Evolutionary conservation across 2,797 vertebrate genomes (phyloP).

Genomic region (Platyrinchus mystaceus): DNA sequence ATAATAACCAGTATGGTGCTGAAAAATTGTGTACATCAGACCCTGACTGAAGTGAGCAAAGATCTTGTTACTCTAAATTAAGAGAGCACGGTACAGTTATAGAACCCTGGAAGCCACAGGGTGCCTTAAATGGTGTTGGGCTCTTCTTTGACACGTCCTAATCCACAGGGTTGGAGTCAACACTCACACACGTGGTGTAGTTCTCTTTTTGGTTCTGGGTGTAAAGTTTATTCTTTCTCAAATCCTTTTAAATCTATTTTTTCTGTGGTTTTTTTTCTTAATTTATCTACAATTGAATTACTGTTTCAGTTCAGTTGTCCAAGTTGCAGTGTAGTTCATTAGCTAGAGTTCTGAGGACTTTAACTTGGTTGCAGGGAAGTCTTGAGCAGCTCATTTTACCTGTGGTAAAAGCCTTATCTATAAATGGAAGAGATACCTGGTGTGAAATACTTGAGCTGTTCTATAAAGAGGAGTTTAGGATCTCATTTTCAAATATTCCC

Average conservation of each 20-base stretch:
- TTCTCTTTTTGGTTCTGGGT: neutral
- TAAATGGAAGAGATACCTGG: neutral
- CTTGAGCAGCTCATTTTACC: neutral
- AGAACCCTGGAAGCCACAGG: neutral
- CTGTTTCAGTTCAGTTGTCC: neutral
- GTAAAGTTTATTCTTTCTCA: neutral
- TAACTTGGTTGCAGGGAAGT: neutral
- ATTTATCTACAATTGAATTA: neutral
- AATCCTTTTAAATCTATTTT: neutral
- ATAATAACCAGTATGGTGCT: constrained; percentile 29
- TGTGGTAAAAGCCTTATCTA: neutral
- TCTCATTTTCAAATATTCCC: neutral
- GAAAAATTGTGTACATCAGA: neutral
- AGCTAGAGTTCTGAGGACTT: neutral
- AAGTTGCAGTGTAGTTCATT: neutral
- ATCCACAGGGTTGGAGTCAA: neutral
- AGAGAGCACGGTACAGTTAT: neutral
- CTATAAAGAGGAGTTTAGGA: neutral
- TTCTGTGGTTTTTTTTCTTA: neutral
- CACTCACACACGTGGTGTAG: neutral
- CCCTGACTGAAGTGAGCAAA: constrained; percentile 66
- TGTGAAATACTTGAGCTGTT: neutral
- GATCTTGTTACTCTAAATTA: neutral
- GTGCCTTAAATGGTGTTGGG: neutral
- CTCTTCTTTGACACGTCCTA: neutral